Base-by-base conservation (phyloP, 2,797 vertebrate species). In the Ptychobarbus kaznakovi region DNA sequence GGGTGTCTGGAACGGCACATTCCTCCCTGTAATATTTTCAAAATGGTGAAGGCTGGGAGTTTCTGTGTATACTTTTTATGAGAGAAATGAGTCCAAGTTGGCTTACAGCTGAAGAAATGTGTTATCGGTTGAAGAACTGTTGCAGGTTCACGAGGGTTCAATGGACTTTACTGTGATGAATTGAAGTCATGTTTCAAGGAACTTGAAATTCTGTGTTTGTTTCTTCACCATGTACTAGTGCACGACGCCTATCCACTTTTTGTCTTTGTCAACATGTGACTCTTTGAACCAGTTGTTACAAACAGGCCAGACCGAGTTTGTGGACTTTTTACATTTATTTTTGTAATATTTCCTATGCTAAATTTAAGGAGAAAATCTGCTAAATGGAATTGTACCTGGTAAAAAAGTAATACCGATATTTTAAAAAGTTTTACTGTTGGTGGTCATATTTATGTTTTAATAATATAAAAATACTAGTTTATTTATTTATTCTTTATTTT, bases 1-100 rank as follows among this genome's bases (percentile, higher is more conserved):
- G 96, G 96, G 96, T 96, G 96, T 97, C 96, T 97, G 96, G 95
- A 93, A 92, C 90, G 3, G 68, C 93, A 92, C 92, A 92, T 92
- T 89, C 88, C 86, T 89, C 75, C 70, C 84, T 83, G 82, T 79
- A 86, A 80, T 88, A 83, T 86, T 85, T 86, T 87, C 80, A 83
- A 85, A 88, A 69, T 82, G 49, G 68, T 87, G 82, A 88, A 85
- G 72, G 84, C 80, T 81, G 86, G 82, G 38, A 88, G 80, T 78
- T 86, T 88, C 69, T 83, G 78, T 86, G 73, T 35, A 80, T 35
- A 22, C 42, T 88, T 85, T 84, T 79, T 32, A 81, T 28, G 56
- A 73, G 68, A 80, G n/a, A 46, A 78, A 51, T 44, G n/a, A 16
- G 32, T 74, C 56, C 77, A 72, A 35, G 78, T 85, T 80, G 66